Conservation (phyloP, 2,888 invertebrate species). For the Halocaridina rubra region DNA sequence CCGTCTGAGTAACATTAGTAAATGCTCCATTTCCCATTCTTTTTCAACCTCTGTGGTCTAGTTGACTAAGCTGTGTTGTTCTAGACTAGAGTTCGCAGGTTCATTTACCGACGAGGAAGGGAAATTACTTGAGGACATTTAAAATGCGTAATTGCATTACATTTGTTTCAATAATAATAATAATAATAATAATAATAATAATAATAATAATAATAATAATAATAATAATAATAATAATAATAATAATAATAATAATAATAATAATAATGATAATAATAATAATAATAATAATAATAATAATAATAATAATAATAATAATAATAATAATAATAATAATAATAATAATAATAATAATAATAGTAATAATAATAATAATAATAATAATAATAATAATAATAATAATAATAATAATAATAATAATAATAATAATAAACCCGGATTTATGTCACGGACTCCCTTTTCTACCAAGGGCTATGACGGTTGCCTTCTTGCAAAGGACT, state of each 20-base stretch:
- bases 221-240: constrained; percentile 1
- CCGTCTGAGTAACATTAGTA: no score
- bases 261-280: background rate
- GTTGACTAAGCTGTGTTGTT: no score
- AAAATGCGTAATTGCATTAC: no score
- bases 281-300: background rate
- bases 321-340: background rate
- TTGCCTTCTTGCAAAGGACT: no score
- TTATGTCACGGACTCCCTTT: no score
- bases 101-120: no score
- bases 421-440: background rate
- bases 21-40: no score
- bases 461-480: no score
- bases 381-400: background rate
- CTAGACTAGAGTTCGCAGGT: no score
- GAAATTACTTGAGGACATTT: no score
- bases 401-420: background rate
- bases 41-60: no score
- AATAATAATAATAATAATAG: background rate
- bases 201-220: background rate
- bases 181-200: background rate
- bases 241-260: background rate
- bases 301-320: background rate
- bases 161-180: no score
- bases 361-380: background rate